Evolutionary conservation across 2,888 invertebrate species (phyloP), one percentile per base, ranked within the genome.

Genomic region (Caenorhabditis sp.): DNA sequence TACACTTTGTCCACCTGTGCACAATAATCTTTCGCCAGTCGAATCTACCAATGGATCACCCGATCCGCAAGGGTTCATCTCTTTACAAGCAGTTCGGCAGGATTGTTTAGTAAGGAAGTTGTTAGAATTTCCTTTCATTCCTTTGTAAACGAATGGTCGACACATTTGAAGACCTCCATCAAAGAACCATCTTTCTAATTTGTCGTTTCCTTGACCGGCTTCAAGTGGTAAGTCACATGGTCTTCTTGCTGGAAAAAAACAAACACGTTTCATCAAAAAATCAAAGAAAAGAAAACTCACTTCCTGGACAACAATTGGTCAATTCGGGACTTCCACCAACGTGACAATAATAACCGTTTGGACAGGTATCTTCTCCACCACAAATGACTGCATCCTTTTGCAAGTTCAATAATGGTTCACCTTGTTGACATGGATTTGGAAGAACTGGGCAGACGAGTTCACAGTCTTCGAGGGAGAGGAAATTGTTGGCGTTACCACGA

Each of bases 281-380:
- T 49, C 27, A 52, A 61, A 52, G 20, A 23, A n/a, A n/a, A 17
- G 21, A n/a, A 56, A 20, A 52, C 85, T 76, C 57, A 86, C 85
- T 83, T 77, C 85, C 85, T 49, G 86, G 86, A 75, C 87, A 87
- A 65, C 87, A 87, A 67, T 86, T 87, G 43, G 87, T 87, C 10
- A 84, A 84, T 64, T 84, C 83, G 8, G 85, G 87, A 12, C 82
- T 76, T 25, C 78, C 82, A 38, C 87, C 87, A 17, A 86, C 83
- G 61, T 87, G 87, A 64, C 87, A 87, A 78, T 82, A 87, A 71
- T 82, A 87, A 54, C 87, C 84, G 43, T 75, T 63, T 14, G 81
- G 74, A 59, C 85, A 83, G 10, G 78, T 80, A 58, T 84, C 80
- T 59, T 79, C 81, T 64, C 85, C 85, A n/a, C 87, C 86, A 67